These are phyloP conservation scores for Alexandromys fortis DNA, from an alignment of 2,113 vertebrate species.

Conservation along the genomic window DNA sequence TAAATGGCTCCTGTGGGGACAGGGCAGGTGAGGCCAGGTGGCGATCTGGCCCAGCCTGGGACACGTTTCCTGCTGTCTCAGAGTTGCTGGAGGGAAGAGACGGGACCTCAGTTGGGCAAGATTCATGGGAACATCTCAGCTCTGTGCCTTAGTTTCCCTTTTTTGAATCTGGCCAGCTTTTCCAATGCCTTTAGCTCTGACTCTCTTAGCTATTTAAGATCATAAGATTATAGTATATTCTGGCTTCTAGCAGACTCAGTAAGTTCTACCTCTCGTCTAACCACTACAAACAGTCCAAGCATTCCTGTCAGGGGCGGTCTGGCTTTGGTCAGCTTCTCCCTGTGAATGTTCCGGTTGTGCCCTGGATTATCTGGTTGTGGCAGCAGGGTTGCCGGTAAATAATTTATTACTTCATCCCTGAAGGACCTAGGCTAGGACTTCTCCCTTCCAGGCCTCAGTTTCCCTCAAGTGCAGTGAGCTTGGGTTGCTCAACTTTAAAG, in stretches of 20 bases:
- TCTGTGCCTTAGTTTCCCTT: neutral
- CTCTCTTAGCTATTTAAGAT: fast-evolving
- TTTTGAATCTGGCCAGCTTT: neutral
- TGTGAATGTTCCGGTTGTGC: neutral
- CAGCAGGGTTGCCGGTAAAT: neutral
- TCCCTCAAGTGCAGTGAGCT: neutral
- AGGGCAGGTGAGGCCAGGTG: constrained; percentile 82
- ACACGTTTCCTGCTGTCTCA: constrained; percentile 23
- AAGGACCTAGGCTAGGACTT: neutral
- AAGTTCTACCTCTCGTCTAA: constrained; percentile 23
- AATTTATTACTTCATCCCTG: neutral
- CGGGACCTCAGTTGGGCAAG: neutral
- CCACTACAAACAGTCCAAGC: neutral
- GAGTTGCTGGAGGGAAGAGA: neutral
- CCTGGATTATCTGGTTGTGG: neutral
- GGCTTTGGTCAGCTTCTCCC: neutral
- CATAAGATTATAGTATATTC: neutral
- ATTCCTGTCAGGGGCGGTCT: neutral
- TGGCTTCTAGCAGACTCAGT: neutral
- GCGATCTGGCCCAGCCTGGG: constrained; percentile 77
- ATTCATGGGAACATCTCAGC: fast-evolving
- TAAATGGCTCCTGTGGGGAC: constrained; percentile 92
- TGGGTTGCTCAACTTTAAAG: neutral
- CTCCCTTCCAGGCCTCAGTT: neutral
- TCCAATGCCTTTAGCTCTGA: fast-evolving